Evolutionary conservation across 2,113 vertebrate species (phyloP), one percentile per base, ranked within the genome.

Genomic region (Corydoras maculifer): DNA sequence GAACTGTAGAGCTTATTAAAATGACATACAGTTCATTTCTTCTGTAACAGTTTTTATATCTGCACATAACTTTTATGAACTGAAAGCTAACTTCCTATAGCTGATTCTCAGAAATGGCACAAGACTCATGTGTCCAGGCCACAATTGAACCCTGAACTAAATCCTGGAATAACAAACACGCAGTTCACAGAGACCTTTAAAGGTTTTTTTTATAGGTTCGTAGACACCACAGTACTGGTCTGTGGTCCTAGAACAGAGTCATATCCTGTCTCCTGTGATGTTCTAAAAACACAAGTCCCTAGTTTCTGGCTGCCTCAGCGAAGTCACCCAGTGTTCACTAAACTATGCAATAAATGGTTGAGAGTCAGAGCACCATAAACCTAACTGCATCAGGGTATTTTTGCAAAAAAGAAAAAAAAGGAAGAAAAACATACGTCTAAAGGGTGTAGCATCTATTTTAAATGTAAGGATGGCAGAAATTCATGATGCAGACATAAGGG

Each of bases 191-290:
- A 55, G 18, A 10, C 48, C 72, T 71, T 14, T 62, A 68, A 81
- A 76, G 59, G 18, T 25, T 35, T 63, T 72, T 43, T n/a, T 51
- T 2, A 43, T 65, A 48, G 15, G 62, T 77, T 9, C 5, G 29
- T 70, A 32, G 67, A 60, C 11, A 35, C 30, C 59, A 65, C 54
- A 72, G 75, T 54, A 58, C 43, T 74, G 58, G 51, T 73, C 71
- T 85, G 82, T 79, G 83, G 18, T 77, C 61, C 9, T 77, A 18
- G 69, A 54, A 75, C 58, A 58, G 9, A 73, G 73, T 83, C 70
- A 84, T 84, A 81, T 87, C 83, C 81, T 82, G 32, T 71, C 14
- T 65, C 4, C 62, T 29, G 9, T 64, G 58, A 43, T 53, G n/a
- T n/a, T 70, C 9, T 58, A 2, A 59, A 65, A 69, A 54, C 11